phyloP scores from a whole-genome alignment of 2,113 vertebrate genomes.

The Coracopsis vasa region DNA sequence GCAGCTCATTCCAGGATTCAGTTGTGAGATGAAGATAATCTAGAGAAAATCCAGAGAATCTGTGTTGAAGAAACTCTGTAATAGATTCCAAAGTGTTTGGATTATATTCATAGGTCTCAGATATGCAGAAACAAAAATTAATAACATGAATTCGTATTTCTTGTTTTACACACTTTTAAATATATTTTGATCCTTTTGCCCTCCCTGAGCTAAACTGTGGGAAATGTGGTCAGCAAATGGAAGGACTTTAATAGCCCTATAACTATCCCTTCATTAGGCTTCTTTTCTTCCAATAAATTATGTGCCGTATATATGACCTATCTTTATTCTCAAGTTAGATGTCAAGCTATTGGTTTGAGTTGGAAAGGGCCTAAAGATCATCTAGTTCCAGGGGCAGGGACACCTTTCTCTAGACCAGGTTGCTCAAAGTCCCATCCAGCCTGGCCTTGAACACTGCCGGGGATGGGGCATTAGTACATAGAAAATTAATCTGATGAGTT shows the following conservation, averaged over 20 bases:
- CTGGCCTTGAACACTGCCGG: background rate
- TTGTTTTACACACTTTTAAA: background rate
- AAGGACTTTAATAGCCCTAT: background rate
- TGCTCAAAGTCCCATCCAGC: background rate
- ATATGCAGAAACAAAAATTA: background rate
- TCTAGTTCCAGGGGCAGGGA: background rate
- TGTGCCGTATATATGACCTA: background rate
- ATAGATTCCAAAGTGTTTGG: background rate
- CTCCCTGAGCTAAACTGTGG: background rate
- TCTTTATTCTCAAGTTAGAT: background rate
- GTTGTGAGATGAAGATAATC: background rate
- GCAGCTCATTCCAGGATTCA: background rate
- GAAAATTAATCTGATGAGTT: background rate
- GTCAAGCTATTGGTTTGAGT: background rate
- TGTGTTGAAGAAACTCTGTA: background rate
- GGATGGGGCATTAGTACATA: background rate
- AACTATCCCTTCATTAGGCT: background rate
- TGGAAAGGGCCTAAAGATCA: background rate
- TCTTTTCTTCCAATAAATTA: background rate
- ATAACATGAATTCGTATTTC: background rate
- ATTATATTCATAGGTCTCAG: background rate
- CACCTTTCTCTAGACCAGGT: background rate
- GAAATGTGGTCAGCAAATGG: background rate
- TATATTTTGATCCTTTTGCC: background rate
- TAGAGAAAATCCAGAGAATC: background rate